Base-by-base conservation (phyloP, 2,113 vertebrate genomes). In the Apaloderma vittatum region DNA sequence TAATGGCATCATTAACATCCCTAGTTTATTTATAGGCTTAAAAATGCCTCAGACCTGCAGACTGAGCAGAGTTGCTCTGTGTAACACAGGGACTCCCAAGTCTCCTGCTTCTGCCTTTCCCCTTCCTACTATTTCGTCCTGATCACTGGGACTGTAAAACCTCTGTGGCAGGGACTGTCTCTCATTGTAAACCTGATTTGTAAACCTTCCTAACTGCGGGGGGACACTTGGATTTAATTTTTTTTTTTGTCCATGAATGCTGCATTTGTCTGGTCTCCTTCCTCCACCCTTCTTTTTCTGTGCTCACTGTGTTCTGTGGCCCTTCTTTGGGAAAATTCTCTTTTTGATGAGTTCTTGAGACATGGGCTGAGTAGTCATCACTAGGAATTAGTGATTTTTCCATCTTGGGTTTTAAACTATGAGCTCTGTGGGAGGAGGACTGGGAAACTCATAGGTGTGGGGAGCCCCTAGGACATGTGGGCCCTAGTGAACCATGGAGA, bases 1-100 rank as follows among this genome's bases (percentile, higher is more conserved):
- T 93, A 95, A 90, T 81, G 95, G 88, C 92, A 86, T 96, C 90
- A 92, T 97, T 95, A 96, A 61, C 17, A 30, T 94, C 73, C 88
- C 34, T 72, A 1, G 90, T 57, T 93, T 97, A 97, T 97, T 97
- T 94, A 95, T 94, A 95, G 94, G 68, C 62, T 86, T 86, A 49
- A 80, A 94, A 92, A 86, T 17, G 65, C 70, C 68, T 81, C 2
- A 0, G 88, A 89, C 91, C 61, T 78, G 57, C 75, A 72, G 77
- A 81, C 34, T 2, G 76, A 89, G 92, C 68, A 14, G 71, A 45
- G 67, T 82, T 66, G 9, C 37, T 88, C 51, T 11, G 32, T 52
- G 77, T 32, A 87, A 59, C 3, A 0, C 30, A 48, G 88, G 21
- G 63, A 76, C 36, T 48, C 59, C 6, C 48, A 26, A 61, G 30